phyloP scores from a whole-genome alignment of 2,888 invertebrate genomes.

The Epinotia demarniana region DNA sequence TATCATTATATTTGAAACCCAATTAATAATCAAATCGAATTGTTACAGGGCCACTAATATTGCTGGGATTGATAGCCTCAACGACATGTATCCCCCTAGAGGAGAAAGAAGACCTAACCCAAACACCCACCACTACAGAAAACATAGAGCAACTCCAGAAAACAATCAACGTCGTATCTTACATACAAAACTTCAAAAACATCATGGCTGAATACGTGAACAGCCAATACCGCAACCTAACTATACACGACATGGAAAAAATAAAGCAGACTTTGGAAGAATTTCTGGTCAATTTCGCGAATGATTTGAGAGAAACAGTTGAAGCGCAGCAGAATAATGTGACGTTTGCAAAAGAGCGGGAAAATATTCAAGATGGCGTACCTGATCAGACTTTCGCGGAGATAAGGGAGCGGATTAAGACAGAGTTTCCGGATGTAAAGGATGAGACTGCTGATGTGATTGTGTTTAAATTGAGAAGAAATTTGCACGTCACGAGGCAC shows the following conservation, averaged over 20 bases:
- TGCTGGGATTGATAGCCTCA: neutral
- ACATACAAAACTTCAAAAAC: constrained; percentile 53
- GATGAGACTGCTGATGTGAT: constrained; percentile 51
- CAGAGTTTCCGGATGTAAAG: constrained; percentile 50
- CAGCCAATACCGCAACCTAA: constrained; percentile 49
- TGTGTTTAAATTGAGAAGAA: constrained; percentile 52
- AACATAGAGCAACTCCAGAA: constrained; percentile 27
- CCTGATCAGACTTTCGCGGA: constrained; percentile 50
- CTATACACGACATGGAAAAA: constrained; percentile 44
- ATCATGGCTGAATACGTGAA: constrained; percentile 53
- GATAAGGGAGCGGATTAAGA: constrained; percentile 50
- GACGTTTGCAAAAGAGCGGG: constrained; percentile 24
- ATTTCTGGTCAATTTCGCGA: constrained; percentile 55
- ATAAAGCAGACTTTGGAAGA: constrained; percentile 53
- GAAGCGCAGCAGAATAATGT: constrained; percentile 41
- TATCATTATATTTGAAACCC: neutral
- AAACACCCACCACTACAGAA: constrained; percentile 9
- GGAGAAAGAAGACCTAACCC: constrained; percentile 6
- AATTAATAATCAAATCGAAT: neutral
- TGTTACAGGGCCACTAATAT: constrained; percentile 24
- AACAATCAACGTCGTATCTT: constrained; percentile 45
- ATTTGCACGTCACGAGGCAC: constrained; percentile 50
- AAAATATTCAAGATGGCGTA: constrained; percentile 45
- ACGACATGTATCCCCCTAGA: constrained; percentile 12
- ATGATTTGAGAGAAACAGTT: constrained; percentile 53